Percentiles rank a stretch among this genome's conserved stretches.
Conservation (phyloP, 1,140 invertebrate genomes). For the Bombus picipes region DNA sequence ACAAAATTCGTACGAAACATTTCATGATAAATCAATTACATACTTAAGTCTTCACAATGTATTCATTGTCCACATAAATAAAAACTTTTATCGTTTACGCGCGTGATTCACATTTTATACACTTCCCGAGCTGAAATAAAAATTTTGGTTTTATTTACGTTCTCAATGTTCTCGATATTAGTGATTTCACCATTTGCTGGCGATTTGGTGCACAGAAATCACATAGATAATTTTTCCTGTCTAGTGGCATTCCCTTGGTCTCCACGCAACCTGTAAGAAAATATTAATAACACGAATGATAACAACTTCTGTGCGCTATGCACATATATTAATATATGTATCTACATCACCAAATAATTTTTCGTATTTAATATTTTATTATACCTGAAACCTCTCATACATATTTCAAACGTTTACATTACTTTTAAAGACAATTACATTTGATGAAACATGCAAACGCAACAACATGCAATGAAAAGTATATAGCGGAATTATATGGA, state of each 20-base stretch:
- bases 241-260: slow-evolving; percentile 76
- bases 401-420: not conserved
- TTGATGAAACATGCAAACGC: slow-evolving; percentile 53
- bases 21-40: slow-evolving; percentile 37
- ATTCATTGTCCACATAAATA: slow-evolving; percentile 41
- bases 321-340: not conserved
- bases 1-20: slow-evolving; percentile 23
- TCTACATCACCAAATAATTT: not conserved
- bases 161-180: slow-evolving; percentile 75
- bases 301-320: not conserved
- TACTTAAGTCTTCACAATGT: slow-evolving; percentile 19
- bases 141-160: slow-evolving; percentile 57
- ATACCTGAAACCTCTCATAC: slow-evolving; percentile 16
- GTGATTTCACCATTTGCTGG: slow-evolving; percentile 73
- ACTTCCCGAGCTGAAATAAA: not conserved
- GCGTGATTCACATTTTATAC: slow-evolving; percentile 52
- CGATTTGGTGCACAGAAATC: slow-evolving; percentile 77
- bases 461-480: slow-evolving; percentile 56
- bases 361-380: not conserved
- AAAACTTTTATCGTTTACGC: slow-evolving; percentile 47
- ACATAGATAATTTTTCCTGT: slow-evolving; percentile 80
- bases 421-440: not conserved
- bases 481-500: slow-evolving; percentile 67
- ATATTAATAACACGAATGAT: not conserved
- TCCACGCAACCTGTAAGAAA: slow-evolving; percentile 79